These are phyloP conservation scores for Scaptomyza graminum DNA, from an alignment of 1,140 invertebrate genomes.

Conservation along the genomic window DNA sequence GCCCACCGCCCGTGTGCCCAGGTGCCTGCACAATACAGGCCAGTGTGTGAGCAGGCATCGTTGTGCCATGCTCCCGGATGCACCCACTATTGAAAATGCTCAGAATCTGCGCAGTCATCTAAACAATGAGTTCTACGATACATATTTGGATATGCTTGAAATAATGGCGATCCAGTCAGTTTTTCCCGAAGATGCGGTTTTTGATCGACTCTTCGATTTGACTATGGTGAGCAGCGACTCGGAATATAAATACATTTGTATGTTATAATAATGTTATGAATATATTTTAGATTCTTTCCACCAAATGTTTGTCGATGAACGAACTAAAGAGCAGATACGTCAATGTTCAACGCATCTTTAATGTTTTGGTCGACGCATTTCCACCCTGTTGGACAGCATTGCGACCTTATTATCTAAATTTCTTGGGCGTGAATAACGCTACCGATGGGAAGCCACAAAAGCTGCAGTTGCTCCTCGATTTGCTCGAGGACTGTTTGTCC, in stretches of 20 bases:
- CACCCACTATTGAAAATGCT: conserved; percentile 41
- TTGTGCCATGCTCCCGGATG: conserved; percentile 54
- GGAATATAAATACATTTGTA: background rate
- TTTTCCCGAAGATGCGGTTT: conserved; percentile 51
- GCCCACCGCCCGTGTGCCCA: conserved; percentile 52
- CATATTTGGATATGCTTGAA: conserved; percentile 60
- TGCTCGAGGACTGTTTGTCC: conserved; percentile 47
- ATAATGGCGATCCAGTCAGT: conserved; percentile 56
- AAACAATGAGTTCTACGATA: conserved; percentile 58
- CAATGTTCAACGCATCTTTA: conserved; percentile 52
- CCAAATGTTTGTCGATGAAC: conserved; percentile 38
- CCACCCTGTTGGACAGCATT: conserved; percentile 68
- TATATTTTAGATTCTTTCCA: conserved; percentile 45
- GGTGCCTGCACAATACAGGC: conserved; percentile 57
- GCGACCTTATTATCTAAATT: conserved; percentile 64
- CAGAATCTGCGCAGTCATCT: conserved; percentile 54
- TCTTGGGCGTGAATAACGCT: conserved; percentile 36
- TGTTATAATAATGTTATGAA: background rate
- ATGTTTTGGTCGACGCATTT: conserved; percentile 59
- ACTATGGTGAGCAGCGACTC: conserved; percentile 41
- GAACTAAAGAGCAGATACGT: conserved; percentile 46
- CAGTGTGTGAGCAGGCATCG: conserved; percentile 56
- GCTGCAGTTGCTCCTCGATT: conserved; percentile 48
- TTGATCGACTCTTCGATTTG: conserved; percentile 61
- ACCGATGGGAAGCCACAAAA: conserved; percentile 30